Evolutionary conservation across 1,140 invertebrate species (phyloP).

Genomic region (Pseudomyrmex concolor): DNA sequence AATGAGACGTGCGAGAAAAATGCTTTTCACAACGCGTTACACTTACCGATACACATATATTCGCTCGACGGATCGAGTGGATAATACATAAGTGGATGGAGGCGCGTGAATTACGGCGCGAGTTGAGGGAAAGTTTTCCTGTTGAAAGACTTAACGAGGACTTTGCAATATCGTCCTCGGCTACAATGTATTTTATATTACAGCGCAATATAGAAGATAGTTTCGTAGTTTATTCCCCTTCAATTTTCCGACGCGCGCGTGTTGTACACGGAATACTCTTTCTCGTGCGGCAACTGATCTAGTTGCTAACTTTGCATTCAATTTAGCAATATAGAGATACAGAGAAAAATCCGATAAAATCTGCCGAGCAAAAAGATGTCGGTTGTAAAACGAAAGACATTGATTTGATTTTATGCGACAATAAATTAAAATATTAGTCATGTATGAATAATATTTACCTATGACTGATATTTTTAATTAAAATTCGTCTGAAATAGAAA

Average conservation of each 20-base stretch:
- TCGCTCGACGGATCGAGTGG: neutral
- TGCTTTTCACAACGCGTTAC: neutral
- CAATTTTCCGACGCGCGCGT: neutral
- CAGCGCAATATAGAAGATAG: constrained; percentile 7
- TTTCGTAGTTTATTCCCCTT: constrained; percentile 1
- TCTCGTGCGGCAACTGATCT: neutral
- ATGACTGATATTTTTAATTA: neutral
- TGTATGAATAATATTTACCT: too few species aligned
- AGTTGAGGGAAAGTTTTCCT: constrained; percentile 26
- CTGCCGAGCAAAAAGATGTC: neutral
- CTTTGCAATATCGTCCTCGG: constrained; percentile 22
- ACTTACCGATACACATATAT: neutral
- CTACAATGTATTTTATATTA: constrained; percentile 41
- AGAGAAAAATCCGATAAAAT: neutral
- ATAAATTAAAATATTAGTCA: neutral
- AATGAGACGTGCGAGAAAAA: neutral
- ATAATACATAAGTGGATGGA: neutral
- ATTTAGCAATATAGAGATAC: neutral
- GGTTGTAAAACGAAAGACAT: neutral
- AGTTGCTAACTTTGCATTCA: constrained; percentile 7
- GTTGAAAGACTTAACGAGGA: constrained; percentile 5
- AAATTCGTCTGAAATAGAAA: neutral
- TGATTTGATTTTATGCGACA: neutral
- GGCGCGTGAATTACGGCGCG: constrained; percentile 14
- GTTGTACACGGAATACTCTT: neutral